Evolutionary conservation across 1,140 invertebrate genomes (phyloP), one percentile per base, ranked within the genome.

Genomic region (Bicyclus anynana): DNA sequence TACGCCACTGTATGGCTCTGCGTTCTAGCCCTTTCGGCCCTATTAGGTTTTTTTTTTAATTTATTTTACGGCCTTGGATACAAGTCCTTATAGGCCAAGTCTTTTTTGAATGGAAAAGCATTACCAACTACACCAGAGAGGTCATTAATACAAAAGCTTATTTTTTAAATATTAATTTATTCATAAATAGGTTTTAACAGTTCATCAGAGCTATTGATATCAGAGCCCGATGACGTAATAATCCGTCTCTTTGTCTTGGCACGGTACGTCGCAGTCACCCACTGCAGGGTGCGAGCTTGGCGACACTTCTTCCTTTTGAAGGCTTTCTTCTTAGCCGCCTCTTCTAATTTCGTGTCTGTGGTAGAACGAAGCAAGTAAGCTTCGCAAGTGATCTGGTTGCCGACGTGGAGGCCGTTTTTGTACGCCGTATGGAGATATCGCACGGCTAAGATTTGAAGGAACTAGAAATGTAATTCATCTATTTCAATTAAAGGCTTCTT

Each of bases 371-470:
- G 61, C 5, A 87, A 54, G 49, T 86, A 87, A 1, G 84, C 81
- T 7, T 75, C 57, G 38, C 83, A 84, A 3, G 60, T 52, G n/a
- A 76, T 69, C 14, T 76, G 74, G 52, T 84, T 84, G 4, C 72
- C 83, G 10, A 72, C 64, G 38, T 85, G 77, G 0, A 87, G 59
- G 9, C 84, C 84, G 33, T 74, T 84, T 20, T 75, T 64, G 46
- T 87, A 87, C 0, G 82, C 84, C 3, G 84, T 87, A 48, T 87
- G 81, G 0, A 87, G 70, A 49, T 87, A 87, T 1, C 84, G 68
- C 0, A 72, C 78, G 0, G 80, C 77, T 49, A 79, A 69, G 12
- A 77, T 77, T 80, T 87, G 84, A 2, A 82, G 33, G 50, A 80
- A 72, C 84, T 87, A 52, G 13, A 12, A 33, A 44, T 20, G 12